A percentile compares a stretch with the other conserved stretches of the same genome.
These are phyloP conservation scores for Drosophila novamexicana DNA, from an alignment of 1,140 invertebrate genomes.

Conservation along the genomic window DNA sequence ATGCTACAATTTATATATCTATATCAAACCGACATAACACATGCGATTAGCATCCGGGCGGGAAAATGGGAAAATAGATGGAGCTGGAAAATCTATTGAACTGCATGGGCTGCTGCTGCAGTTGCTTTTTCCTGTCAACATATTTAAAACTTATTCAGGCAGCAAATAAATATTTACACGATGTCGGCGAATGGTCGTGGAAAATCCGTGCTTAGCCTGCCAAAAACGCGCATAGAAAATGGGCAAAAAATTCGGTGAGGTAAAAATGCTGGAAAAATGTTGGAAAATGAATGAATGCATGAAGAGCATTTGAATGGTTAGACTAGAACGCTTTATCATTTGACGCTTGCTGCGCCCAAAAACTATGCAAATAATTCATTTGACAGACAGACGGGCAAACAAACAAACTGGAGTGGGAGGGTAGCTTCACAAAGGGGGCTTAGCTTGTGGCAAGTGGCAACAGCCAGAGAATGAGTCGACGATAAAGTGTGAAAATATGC, in stretches of 20 bases:
- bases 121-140: constrained; percentile 32
- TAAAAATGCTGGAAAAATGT: neutral
- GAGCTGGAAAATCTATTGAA: constrained; percentile 38
- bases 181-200: constrained; percentile 38
- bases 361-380: constrained; percentile 82
- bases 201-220: constrained; percentile 72
- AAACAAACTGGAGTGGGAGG: constrained; percentile 31
- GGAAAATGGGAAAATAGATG: neutral
- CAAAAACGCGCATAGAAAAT: constrained; percentile 51
- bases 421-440: constrained; percentile 6
- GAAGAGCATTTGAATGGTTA: constrained; percentile 4
- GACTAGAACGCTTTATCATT: constrained; percentile 49
- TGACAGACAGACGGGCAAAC: constrained; percentile 68
- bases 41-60: constrained; percentile 51
- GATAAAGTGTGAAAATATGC: constrained; percentile 78
- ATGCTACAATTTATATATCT: constrained; percentile 21
- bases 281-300: constrained; percentile 7
- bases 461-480: constrained; percentile 4
- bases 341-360: constrained; percentile 56
- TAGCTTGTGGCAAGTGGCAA: neutral
- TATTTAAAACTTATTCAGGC: constrained; percentile 79
- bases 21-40: constrained; percentile 23
- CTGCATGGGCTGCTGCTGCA: constrained; percentile 32
- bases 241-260: constrained; percentile 4
- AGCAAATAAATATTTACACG: constrained; percentile 77